Evolutionary conservation across 2,888 invertebrate genomes (phyloP), one percentile per base, ranked within the genome.

Genomic region (Cyrtodaria siliqua): DNA sequence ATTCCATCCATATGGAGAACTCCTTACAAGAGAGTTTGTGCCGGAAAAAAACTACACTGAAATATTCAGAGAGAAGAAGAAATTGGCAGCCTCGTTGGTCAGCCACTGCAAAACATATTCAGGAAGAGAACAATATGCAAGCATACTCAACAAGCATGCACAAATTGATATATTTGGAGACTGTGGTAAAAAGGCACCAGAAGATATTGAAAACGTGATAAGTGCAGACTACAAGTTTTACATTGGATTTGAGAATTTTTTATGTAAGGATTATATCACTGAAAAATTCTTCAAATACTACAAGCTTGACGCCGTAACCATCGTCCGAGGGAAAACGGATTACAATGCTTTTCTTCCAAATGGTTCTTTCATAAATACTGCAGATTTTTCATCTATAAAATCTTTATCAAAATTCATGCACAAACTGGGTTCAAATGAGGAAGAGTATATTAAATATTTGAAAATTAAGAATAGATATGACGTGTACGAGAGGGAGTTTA

Each of bases 311-410:
- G 23, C 61, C 16, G 67, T 69, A 2, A 60, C 50, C n/a, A 47
- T 74, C 4, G 90, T 91, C 1, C 86, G 87, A 52, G 92, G 92
- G 0, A 79, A 86, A 12, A 87, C 85, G 0, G 83, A 92, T 67
- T 91, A 92, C 63, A 74, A 78, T 1, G 16, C 29, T n/a, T 67
- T 87, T 4, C 83, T 88, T 1, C 92, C 92, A 0, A 78, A 81
- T 18, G 81, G 80, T 18, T 89, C 92, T 2, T 91, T 84, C 77
- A 91, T 93, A 53, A 84, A 91, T 71, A 91, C 89, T 0, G 77
- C 83, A 3, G 85, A 87, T 26, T 92, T 90, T 64, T 52, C 78
- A 3, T 78, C 82, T 3, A 83, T 90, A 0, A 74, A 85, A 69
- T 81, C 40, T 3, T 38, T 82, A 16, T 64, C 62, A 0, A 12